Evolutionary conservation across 2,113 vertebrate species (phyloP), one percentile per base, ranked within the genome.

Genomic region (Melanostigma gelatinosum): DNA sequence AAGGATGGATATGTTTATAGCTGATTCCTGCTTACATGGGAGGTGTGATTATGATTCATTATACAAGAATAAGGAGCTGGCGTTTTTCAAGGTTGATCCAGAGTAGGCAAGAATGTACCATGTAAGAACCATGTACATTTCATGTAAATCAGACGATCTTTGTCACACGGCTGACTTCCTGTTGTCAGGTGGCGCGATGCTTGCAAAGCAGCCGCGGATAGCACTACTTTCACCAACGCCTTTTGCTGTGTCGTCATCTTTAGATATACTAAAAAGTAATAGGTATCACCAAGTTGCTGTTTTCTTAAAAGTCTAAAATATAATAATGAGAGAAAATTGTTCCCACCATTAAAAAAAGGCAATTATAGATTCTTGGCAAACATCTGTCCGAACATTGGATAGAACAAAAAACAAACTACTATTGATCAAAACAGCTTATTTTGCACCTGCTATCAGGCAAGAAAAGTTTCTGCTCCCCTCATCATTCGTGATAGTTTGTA

Each of bases 351-450:
- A 8, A 72, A 80, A 62, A 72, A 34, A 62, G 22, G 13, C 13
- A 24, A 50, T 75, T n/a, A 57, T 54, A 68, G 40, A 66, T 84
- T 73, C 50, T 71, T 77, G 72, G 83, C 40, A 87, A 84, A 77
- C 69, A 32, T 75, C 34, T 64, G 57, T 65, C 40, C 11, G 22
- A 83, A 73, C 77, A 75, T 81, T 79, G 79, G 69, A 67, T 32
- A 44, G 52, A 64, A 29, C 44, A 85, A 85, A 89, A 34, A 88
- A 85, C 62, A 80, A 79, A 82, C 52, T 58, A 15, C 75, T 86
- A 88, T 89, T 82, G 85, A 88, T 84, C 55, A 79, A 24, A 70
- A 22, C 24, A 72, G 72, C 72, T 85, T 36, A 85, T 80, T 84
- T 84, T 83, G 55, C 48, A 46, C 24, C 63, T 29, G 29, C 75